Base-by-base conservation (phyloP, 2,113 vertebrate genomes). In the Gopherus evgoodei region DNA sequence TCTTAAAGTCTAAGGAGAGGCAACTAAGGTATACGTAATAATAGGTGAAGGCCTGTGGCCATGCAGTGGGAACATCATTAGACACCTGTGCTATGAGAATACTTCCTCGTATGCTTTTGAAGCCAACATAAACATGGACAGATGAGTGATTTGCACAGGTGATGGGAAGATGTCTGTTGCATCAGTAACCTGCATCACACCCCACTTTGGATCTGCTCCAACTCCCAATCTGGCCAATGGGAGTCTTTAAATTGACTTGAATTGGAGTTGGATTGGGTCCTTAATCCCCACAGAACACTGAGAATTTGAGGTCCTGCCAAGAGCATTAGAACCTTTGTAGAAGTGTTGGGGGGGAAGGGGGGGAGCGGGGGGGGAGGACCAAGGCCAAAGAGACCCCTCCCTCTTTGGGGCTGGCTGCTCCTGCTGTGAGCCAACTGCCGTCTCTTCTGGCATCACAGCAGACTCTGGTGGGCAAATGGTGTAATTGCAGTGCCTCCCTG, bases 141-240 rank as follows among this genome's bases (percentile, higher is more conserved):
- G 42, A n/a, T 35, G 81, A 4, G 16, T 25, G 3, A 6, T 54
- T 5, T 50, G 80, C 24, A 4, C 6, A 47, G 82, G 35, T 29
- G 38, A 81, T 31, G 52, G 82, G n/a, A 2, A 49, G 29, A 52
- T 38, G 8, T 2, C 42, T 24, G 38, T 78, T 3, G 8, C 42
- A 2, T 38, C 91, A 65, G 42, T 54, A 31, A 1, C 50, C 49
- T 76, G 8, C 56, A n/a, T 54, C 80, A 65, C 11, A 76, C 11
- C 47, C 47, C 0, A 1, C 0, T 14, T 6, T 50, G 14, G 21
- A 54, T 22, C 35, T 13, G 4, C 35, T 52, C 21, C 31, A 53
- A 35, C 80, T 24, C 17, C 50, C 62, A 69, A 4, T n/a, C 31
- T 69, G n/a, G 65, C 65, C 8, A n/a, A 38, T 38, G 9, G 65